phyloP scores from a whole-genome alignment of 2,113 vertebrate genomes.

The Poecilia latipinna region DNA sequence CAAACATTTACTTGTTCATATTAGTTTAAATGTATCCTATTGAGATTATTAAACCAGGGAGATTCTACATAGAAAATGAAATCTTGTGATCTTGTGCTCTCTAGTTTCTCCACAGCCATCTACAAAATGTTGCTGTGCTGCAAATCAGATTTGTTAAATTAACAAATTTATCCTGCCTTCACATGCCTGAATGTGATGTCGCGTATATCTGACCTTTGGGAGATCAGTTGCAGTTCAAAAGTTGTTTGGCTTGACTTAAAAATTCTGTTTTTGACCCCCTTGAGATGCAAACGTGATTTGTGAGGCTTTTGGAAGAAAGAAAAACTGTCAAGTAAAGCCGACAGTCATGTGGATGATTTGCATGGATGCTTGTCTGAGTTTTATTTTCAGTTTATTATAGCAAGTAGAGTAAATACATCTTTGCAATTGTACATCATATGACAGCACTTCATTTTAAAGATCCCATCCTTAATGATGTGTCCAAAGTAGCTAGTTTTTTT shows the following conservation, averaged over 20 bases:
- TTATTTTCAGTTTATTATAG: not conserved
- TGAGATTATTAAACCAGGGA: not conserved
- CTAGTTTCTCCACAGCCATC: not conserved
- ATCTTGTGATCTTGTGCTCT: not conserved
- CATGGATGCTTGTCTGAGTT: constrained; percentile 2
- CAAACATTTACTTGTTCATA: not conserved
- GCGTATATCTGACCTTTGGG: no score
- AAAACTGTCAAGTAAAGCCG: constrained; percentile 1
- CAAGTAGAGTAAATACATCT: constrained; percentile 5
- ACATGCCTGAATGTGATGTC: not conserved
- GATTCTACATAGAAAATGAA: not conserved
- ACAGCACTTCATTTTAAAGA: constrained; percentile 11
- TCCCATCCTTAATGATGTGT: constrained; percentile 31
- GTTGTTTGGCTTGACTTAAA: not conserved
- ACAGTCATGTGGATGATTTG: constrained; percentile 3
- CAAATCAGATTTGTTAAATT: not conserved
- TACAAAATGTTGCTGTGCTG: not conserved
- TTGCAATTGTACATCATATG: constrained; percentile 26
- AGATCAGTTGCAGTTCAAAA: not conserved
- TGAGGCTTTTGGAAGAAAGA: constrained; percentile 22
- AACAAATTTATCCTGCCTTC: not conserved
- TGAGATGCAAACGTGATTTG: constrained; percentile 8
- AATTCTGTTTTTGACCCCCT: not conserved
- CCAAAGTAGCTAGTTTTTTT: constrained; percentile 20
- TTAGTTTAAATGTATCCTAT: not conserved